Conservation (phyloP, 2,888 invertebrate species). For the Carpatolechia fugitivella region DNA sequence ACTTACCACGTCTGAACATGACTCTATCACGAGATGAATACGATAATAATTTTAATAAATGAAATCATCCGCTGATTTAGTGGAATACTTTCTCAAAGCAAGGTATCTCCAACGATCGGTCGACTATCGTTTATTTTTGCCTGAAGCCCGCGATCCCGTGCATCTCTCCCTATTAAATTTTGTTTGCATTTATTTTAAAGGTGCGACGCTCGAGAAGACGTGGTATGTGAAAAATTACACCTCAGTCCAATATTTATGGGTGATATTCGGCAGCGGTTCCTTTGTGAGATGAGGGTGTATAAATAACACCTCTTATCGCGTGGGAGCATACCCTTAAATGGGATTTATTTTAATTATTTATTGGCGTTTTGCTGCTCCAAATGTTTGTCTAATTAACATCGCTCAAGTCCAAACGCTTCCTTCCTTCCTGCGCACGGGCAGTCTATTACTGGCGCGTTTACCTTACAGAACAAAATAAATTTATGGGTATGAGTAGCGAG, state of each 20-base stretch:
- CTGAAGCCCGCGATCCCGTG: constrained; percentile 73
- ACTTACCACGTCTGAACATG: neutral
- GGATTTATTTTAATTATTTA: constrained; percentile 78
- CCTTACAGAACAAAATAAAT: constrained; percentile 47
- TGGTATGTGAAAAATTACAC: constrained; percentile 80
- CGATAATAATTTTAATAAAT: constrained; percentile 16
- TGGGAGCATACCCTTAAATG: constrained; percentile 77
- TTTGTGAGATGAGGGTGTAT: constrained; percentile 77
- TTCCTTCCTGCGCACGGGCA: neutral
- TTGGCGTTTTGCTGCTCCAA: constrained; percentile 44
- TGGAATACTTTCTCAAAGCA: constrained; percentile 47
- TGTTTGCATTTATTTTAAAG: constrained; percentile 80
- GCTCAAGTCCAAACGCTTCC: constrained; percentile 6
- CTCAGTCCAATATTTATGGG: constrained; percentile 79
- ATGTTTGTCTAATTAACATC: constrained; percentile 15
- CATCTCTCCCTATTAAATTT: constrained; percentile 80
- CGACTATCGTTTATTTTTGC: constrained; percentile 75
- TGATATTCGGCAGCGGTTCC: constrained; percentile 80
- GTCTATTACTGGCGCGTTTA: constrained; percentile 23
- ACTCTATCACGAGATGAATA: neutral
- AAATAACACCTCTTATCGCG: constrained; percentile 79
- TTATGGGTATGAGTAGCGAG: constrained; percentile 63
- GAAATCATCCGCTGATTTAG: constrained; percentile 14
- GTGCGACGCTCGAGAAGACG: constrained; percentile 76
- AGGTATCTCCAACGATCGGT: constrained; percentile 68